Evolutionary conservation across 2,113 vertebrate genomes (phyloP).

Genomic region (Corvus moneduloides): DNA sequence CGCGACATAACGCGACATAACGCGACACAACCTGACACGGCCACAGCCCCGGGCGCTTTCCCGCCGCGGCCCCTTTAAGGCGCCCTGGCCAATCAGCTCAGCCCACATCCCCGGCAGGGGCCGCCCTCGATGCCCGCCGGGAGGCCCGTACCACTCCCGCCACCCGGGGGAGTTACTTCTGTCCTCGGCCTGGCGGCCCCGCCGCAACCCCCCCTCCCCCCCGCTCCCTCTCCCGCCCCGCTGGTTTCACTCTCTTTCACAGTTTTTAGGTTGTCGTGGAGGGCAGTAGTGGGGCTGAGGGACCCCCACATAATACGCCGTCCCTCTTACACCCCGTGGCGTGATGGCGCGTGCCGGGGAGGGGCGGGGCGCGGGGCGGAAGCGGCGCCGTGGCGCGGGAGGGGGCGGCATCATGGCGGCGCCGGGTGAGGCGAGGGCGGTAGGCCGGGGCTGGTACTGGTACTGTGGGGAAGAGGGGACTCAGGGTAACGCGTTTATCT

Average conservation of each 20-base stretch:
- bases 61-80: background rate
- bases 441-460: fast-evolving
- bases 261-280: fast-evolving
- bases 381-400: background rate
- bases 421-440: background rate
- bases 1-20: too few species aligned
- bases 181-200: fast-evolving
- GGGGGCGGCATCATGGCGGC: slow-evolving; percentile 10
- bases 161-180: fast-evolving
- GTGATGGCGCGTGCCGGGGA: background rate
- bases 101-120: slow-evolving; percentile 36
- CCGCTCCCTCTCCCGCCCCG: fast-evolving
- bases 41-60: fast-evolving
- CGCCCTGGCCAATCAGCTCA: slow-evolving; percentile 20
- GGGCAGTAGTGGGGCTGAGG: fast-evolving
- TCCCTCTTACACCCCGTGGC: fast-evolving
- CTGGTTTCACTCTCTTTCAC: fast-evolving
- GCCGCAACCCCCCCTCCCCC: fast-evolving
- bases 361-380: slow-evolving; percentile 8
- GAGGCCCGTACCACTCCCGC: background rate
- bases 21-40: fast-evolving
- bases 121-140: background rate
- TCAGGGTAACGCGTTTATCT: background rate
- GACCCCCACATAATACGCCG: fast-evolving
- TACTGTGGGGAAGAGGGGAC: too few species aligned